These are phyloP conservation scores for Patella pellucida DNA, from an alignment of 2,888 invertebrate species.

Conservation along the genomic window DNA sequence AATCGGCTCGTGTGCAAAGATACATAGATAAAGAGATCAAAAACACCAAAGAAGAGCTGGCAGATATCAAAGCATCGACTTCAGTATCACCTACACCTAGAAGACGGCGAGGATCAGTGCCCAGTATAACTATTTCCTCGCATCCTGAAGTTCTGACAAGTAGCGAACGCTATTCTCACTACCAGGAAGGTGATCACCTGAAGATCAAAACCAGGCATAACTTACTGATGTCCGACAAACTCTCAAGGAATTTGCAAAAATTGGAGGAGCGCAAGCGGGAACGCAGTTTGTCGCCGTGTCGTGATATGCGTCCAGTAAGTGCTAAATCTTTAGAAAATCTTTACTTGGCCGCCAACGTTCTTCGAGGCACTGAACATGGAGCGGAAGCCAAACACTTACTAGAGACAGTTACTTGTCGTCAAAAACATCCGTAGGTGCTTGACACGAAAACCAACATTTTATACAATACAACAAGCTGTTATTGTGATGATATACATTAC, in stretches of 20 bases:
- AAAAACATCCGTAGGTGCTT: no score
- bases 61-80: background rate
- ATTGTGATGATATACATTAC: no score
- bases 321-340: background rate
- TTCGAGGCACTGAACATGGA: constrained; percentile 4
- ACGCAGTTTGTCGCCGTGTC: constrained; percentile 3
- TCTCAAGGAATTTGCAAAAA: background rate
- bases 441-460: no score
- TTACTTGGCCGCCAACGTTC: background rate
- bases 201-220: constrained; percentile 1
- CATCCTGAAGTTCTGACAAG: background rate
- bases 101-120: background rate
- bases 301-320: background rate
- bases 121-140: background rate
- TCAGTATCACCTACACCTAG: background rate
- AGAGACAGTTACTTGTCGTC: background rate
- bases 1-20: background rate
- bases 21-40: constrained; percentile 8
- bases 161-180: background rate
- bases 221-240: background rate
- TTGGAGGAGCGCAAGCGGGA: background rate
- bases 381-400: background rate
- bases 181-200: constrained; percentile 5
- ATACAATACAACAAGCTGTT: no score
- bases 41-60: background rate